Evolutionary conservation across 2,888 invertebrate genomes (phyloP).

Genomic region (Xestia c-nigrum): DNA sequence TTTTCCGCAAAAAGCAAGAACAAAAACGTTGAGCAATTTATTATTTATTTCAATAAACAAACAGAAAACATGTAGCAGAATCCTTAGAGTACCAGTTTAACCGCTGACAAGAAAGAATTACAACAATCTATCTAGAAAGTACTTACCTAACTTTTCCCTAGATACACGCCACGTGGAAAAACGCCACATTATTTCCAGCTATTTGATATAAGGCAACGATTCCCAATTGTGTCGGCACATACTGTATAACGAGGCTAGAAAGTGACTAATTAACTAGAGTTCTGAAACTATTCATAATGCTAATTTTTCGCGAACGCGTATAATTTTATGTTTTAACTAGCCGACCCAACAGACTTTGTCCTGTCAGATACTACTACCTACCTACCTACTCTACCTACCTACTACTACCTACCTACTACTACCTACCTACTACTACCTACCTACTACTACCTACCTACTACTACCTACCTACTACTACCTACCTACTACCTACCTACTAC

Average conservation of each 20-base stretch:
- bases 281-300: conserved; percentile 11
- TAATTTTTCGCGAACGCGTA: not conserved
- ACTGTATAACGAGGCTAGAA: conserved; percentile 29
- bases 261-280: conserved; percentile 31
- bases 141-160: conserved; percentile 16
- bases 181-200: conserved; percentile 8
- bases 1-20: not conserved
- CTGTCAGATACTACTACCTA: too few species aligned
- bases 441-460: too few species aligned
- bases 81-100: conserved; percentile 14
- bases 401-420: too few species aligned
- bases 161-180: conserved; percentile 11
- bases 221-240: conserved; percentile 17
- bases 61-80: not conserved
- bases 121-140: conserved; percentile 24
- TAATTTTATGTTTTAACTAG: not conserved
- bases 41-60: conserved; percentile 11
- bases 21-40: not conserved
- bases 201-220: conserved; percentile 35
- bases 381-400: too few species aligned
- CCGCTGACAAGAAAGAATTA: conserved; percentile 39
- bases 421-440: too few species aligned
- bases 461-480: too few species aligned
- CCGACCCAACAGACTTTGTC: too few species aligned
- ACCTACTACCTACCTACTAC: too few species aligned